Evolutionary conservation across 2,113 vertebrate genomes (phyloP).

Genomic region (Cariama cristata): DNA sequence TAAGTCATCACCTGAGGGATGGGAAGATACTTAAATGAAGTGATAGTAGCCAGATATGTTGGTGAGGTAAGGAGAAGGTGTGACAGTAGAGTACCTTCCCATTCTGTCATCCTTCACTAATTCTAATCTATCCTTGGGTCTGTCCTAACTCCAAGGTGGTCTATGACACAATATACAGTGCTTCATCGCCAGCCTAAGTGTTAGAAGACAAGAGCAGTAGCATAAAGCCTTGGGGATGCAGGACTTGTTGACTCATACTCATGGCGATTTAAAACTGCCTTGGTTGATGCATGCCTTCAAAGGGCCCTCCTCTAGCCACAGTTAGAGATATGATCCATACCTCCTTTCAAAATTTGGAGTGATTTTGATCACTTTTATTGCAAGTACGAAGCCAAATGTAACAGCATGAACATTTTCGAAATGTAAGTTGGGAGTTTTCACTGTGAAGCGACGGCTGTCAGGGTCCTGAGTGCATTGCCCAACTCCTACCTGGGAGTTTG

Average conservation of each 20-base stretch:
- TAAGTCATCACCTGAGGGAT: neutral
- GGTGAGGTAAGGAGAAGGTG: neutral
- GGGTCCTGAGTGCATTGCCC: neutral
- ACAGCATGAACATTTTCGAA: neutral
- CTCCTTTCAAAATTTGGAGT: neutral
- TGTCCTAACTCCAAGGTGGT: constrained; percentile 21
- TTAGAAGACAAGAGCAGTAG: neutral
- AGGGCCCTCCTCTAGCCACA: neutral
- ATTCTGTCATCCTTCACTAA: constrained; percentile 36
- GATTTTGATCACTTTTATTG: neutral
- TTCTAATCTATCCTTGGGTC: neutral
- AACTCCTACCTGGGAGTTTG: neutral
- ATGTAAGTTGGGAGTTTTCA: neutral
- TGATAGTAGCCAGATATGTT: neutral
- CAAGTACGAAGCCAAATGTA: neutral
- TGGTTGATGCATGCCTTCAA: neutral
- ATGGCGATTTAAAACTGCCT: neutral
- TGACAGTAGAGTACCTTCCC: neutral
- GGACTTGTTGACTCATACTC: neutral
- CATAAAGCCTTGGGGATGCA: neutral
- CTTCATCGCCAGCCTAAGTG: neutral
- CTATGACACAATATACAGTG: neutral
- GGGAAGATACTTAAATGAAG: constrained; percentile 11
- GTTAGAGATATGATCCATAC: neutral
- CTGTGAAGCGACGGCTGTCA: fast-evolving